Percentiles rank a stretch among this genome's conserved stretches.
phyloP scores from a whole-genome alignment of 2,113 vertebrate species.

The Microtus oregoni region DNA sequence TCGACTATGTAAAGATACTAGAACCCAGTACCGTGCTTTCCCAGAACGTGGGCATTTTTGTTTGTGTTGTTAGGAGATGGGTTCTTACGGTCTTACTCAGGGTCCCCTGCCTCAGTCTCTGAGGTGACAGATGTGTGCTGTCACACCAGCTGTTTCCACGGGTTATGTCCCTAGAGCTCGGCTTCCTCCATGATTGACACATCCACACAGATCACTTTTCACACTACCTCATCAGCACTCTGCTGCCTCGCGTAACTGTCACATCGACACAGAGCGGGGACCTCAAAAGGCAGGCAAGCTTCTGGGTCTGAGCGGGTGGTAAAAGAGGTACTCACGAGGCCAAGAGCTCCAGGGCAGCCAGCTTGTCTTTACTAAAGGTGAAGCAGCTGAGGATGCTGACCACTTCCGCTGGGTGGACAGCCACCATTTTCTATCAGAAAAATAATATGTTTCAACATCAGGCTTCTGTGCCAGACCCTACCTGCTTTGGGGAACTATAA shows the following conservation, averaged over 20 bases:
- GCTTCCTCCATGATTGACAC: background rate
- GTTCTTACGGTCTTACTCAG: background rate
- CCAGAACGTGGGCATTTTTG: too few relatives aligned
- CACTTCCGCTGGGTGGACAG: slow-evolving; percentile 96
- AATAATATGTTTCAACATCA: slow-evolving; percentile 46
- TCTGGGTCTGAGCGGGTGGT: background rate
- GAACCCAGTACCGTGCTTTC: background rate
- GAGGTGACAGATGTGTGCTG: background rate
- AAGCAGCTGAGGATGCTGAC: slow-evolving; percentile 98
- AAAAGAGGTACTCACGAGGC: slow-evolving; percentile 93
- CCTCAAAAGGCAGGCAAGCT: background rate
- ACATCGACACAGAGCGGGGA: background rate
- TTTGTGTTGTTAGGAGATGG: background rate
- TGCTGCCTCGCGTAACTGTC: background rate
- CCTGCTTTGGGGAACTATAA: background rate
- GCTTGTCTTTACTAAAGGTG: slow-evolving; percentile 97
- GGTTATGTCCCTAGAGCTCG: background rate
- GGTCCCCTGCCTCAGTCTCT: background rate
- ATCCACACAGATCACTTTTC: background rate
- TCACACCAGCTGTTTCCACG: background rate
- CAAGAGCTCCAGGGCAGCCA: slow-evolving; percentile 95
- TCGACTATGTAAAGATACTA: background rate
- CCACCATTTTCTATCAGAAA: slow-evolving; percentile 97
- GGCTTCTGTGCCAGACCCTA: background rate
- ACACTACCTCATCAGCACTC: background rate